These are phyloP conservation scores for Gymnothorax javanicus DNA, from an alignment of 2,797 vertebrate genomes.

Conservation along the genomic window DNA sequence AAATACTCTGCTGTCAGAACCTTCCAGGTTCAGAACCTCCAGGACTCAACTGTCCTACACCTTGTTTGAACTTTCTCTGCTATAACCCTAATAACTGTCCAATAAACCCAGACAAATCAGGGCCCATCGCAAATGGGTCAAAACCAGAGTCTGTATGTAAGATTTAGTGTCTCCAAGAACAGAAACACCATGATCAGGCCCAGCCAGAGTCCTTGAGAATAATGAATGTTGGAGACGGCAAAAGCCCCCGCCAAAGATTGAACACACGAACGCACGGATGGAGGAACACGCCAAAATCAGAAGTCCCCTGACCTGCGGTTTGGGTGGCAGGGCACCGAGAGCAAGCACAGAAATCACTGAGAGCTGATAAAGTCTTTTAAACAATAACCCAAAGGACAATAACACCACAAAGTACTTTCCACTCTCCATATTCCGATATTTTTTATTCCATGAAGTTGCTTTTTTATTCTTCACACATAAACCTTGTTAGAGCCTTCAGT, in stretches of 20 bases:
- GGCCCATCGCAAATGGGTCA: slow-evolving; percentile 31
- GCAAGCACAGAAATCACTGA: neutral
- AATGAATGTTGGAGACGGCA: neutral
- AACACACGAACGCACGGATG: too few relatives aligned
- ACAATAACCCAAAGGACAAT: neutral
- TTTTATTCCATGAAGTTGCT: slow-evolving; percentile 38
- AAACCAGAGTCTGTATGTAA: slow-evolving; percentile 28
- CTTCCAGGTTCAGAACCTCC: slow-evolving; percentile 29
- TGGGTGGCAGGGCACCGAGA: too few relatives aligned
- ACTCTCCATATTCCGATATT: slow-evolving; percentile 49
- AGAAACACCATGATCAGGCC: slow-evolving; percentile 35
- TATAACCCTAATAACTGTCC: slow-evolving; percentile 52
- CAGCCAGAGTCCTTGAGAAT: slow-evolving; percentile 38
- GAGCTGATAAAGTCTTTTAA: neutral
- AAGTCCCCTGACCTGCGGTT: too few relatives aligned
- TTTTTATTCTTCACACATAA: slow-evolving; percentile 48
- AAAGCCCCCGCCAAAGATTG: too few relatives aligned
- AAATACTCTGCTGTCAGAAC: neutral
- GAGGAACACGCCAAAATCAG: too few relatives aligned
- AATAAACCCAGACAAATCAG: slow-evolving; percentile 43
- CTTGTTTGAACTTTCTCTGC: slow-evolving; percentile 51
- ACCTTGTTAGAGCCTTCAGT: slow-evolving; percentile 57
- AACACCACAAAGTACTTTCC: slow-evolving; percentile 11
- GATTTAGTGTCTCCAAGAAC: slow-evolving; percentile 36
- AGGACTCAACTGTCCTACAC: slow-evolving; percentile 49